A percentile compares a stretch with the other conserved stretches of the same genome.
Conservation (phyloP, 2,113 vertebrate genomes). For the Fukomys damarensis region DNA sequence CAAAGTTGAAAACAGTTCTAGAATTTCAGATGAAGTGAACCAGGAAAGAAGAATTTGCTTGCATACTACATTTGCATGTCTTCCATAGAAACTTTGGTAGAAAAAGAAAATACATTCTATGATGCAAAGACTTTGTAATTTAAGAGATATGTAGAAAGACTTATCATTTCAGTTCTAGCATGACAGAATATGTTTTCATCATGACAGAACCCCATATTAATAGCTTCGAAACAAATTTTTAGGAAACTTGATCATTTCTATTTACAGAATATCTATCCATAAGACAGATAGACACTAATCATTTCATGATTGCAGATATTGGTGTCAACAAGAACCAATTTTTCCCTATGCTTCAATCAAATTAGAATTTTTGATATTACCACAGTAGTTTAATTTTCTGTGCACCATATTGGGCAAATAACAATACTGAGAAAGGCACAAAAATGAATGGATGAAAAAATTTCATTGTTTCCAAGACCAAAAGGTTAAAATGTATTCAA, state of each 20-base stretch:
- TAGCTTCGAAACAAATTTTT: background rate
- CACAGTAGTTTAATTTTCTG: slow-evolving; percentile 33
- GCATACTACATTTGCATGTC: slow-evolving; percentile 37
- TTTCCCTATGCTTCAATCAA: background rate
- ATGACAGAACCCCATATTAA: background rate
- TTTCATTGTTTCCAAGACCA: slow-evolving; percentile 1
- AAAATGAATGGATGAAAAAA: background rate
- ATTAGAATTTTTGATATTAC: slow-evolving; percentile 44
- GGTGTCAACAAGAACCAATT: background rate
- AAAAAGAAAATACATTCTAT: background rate
- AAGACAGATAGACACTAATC: background rate
- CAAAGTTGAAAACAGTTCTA: background rate
- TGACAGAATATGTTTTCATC: background rate
- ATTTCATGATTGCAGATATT: background rate
- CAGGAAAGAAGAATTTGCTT: background rate
- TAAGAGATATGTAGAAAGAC: background rate
- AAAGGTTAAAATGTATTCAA: slow-evolving; percentile 7
- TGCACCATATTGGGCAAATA: background rate
- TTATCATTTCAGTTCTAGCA: background rate
- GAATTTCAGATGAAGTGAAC: background rate
- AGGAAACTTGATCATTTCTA: background rate
- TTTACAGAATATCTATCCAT: background rate
- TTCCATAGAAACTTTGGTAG: background rate
- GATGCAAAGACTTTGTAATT: slow-evolving; percentile 6
- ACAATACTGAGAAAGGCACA: background rate